Evolutionary conservation across 30 jellyfish, hydroid and myxozoan species (phyloP).

Genomic region (Aurelia sp.): DNA sequence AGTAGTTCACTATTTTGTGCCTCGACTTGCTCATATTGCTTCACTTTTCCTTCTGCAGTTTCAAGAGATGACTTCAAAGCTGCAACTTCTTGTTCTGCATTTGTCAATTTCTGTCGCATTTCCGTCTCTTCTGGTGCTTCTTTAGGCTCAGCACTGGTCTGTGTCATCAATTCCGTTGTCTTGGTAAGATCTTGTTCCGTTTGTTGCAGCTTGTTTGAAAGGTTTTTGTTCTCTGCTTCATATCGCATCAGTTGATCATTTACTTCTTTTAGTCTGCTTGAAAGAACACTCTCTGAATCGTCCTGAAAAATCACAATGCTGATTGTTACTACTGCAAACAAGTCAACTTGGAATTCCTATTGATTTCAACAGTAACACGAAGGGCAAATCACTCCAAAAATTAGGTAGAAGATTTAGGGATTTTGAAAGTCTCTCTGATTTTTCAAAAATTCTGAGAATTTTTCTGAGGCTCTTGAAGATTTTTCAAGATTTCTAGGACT

Average conservation of each 20-base stretch:
- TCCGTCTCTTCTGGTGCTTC: conserved; percentile 11
- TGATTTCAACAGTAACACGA: too few species aligned
- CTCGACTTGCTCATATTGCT: conserved; percentile 33
- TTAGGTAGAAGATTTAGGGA: too few species aligned
- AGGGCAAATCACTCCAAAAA: too few species aligned
- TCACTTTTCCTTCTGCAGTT: conserved; percentile 55
- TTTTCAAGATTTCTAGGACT: too few species aligned
- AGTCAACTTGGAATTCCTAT: too few species aligned
- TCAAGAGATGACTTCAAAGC: conserved; percentile 38
- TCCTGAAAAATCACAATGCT: conserved; percentile 22
- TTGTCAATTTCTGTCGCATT: conserved; percentile 8
- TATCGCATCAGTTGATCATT: conserved; percentile 63
- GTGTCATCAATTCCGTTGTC: conserved; percentile 14
- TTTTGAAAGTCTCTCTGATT: too few species aligned
- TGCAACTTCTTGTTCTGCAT: conserved; percentile 34
- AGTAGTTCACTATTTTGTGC: conserved; percentile 27
- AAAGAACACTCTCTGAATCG: conserved; percentile 68
- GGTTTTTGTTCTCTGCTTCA: conserved; percentile 70
- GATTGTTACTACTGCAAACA: too few species aligned
- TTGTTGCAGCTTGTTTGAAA: conserved; percentile 50
- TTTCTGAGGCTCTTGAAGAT: too few species aligned
- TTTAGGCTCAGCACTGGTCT: conserved; percentile 9
- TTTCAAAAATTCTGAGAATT: too few species aligned
- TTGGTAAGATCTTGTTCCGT: conserved; percentile 46
- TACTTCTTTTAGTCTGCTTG: conserved; percentile 66